phyloP scores from a whole-genome alignment of 2,888 invertebrate genomes.

The Microplitis manilae region DNA sequence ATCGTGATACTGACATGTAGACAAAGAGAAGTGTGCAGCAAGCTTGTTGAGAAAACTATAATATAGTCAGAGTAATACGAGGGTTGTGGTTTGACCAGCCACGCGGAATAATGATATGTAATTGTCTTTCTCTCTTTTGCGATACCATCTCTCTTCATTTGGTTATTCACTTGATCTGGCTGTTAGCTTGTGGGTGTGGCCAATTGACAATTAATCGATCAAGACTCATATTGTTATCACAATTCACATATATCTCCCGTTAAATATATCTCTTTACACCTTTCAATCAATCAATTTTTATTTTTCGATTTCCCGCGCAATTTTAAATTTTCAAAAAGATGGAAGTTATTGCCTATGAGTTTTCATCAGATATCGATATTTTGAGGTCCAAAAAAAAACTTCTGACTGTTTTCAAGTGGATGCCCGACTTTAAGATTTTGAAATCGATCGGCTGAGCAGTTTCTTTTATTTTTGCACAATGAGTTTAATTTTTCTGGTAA shows the following conservation, averaged over 20 bases:
- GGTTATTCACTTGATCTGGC: constrained; percentile 38
- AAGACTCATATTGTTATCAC: constrained; percentile 17
- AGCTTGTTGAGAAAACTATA: constrained; percentile 46
- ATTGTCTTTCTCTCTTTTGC: constrained; percentile 53
- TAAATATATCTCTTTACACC: too few relatives aligned
- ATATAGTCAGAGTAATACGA: constrained; percentile 51
- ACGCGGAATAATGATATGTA: constrained; percentile 69
- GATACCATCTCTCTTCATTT: constrained; percentile 29
- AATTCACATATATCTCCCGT: neutral
- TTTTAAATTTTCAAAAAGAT: too few relatives aligned
- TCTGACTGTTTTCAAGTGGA: too few relatives aligned
- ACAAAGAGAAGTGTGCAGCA: constrained; percentile 1
- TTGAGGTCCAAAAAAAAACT: too few relatives aligned
- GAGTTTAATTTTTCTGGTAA: neutral
- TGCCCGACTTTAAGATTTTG: too few relatives aligned
- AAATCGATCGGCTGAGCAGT: too few relatives aligned
- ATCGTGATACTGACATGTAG: constrained; percentile 27
- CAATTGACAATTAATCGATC: constrained; percentile 39
- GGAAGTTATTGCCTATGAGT: too few relatives aligned
- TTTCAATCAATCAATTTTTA: neutral
- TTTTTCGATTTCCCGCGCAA: neutral
- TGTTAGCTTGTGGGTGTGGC: constrained; percentile 39
- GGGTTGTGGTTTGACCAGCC: constrained; percentile 63
- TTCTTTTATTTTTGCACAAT: too few relatives aligned
- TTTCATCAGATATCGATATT: too few relatives aligned